Evolutionary conservation across 2,888 invertebrate species (phyloP).

Genomic region (Aphelenchoides bicaudatus): DNA sequence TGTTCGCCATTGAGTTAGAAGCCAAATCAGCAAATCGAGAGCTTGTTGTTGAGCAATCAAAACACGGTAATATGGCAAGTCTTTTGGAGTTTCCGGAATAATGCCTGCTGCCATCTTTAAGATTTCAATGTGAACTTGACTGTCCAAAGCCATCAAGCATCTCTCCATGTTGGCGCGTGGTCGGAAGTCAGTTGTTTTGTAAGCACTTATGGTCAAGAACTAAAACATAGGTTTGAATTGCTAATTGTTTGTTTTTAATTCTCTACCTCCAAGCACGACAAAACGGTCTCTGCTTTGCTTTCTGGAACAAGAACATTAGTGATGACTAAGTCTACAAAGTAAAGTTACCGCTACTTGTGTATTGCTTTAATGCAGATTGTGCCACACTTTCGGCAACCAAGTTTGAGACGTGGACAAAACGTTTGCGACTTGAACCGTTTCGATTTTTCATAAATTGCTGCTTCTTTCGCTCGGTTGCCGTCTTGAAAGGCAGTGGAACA

Average conservation of each 20-base stretch:
- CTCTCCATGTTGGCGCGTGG: slow-evolving; percentile 10
- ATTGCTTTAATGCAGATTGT: background rate
- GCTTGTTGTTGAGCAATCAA: slow-evolving; percentile 24
- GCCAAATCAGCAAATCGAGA: slow-evolving; percentile 22
- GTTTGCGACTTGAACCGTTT: slow-evolving; percentile 1
- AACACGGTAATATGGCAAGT: slow-evolving; percentile 1
- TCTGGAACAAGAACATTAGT: slow-evolving; percentile 1
- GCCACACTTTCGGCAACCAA: slow-evolving; percentile 5
- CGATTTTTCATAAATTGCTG: background rate
- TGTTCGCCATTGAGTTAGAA: slow-evolving; percentile 8
- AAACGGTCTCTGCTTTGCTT: background rate
- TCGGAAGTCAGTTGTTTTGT: background rate
- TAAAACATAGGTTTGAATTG: too few relatives aligned
- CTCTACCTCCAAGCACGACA: slow-evolving; percentile 9
- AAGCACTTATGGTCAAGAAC: slow-evolving; percentile 11
- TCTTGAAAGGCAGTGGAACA: slow-evolving; percentile 12
- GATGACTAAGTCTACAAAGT: background rate
- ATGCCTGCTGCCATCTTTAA: background rate
- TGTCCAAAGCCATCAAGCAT: background rate
- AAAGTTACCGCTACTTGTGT: background rate
- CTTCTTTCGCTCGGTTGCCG: background rate
- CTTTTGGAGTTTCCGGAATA: background rate
- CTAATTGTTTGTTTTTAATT: too few relatives aligned
- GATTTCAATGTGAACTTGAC: background rate
- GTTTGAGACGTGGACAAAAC: slow-evolving; percentile 4